Base-by-base conservation (phyloP, 2,113 vertebrate genomes). In the Atractosteus spatula region DNA sequence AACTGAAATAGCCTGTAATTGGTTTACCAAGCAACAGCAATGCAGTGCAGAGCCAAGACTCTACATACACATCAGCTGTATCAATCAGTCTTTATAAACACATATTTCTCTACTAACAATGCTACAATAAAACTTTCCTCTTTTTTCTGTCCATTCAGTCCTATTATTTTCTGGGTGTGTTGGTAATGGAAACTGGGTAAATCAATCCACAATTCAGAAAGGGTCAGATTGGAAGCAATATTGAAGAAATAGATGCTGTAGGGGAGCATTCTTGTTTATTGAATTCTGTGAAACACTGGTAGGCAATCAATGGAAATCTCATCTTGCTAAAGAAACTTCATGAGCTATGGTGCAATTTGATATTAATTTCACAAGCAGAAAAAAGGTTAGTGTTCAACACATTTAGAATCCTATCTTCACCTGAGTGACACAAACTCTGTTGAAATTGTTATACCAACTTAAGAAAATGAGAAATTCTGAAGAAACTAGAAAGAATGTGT, bases 121-220 rank as follows among this genome's bases (percentile, higher is more conserved):
- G n/a, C n/a, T 13, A n/a, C 56, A 59, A 59, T 59, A n/a, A 59
- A 12, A 59, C 3, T 12, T 59, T 29, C 29, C 29, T 29, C 29
- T 29, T 29, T 29, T 55, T 55, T 59, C n/a, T 59, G 12, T 59
- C n/a, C 47, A 51, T 51, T 51, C 47, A 51, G n/a, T 59, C 56
- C 3, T 13, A 12, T 59, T 14, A 12, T 13, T 13, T 8, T 13
- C 11, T 59, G 56, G 11, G 12, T n/a, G n/a, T 12, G 13, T 4
- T 59, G 56, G n/a, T 59, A 59, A 59, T 59, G n/a, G 56, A 59
- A 59, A 13, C 56, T 14, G 11, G 56, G 56, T 14, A 13, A 59
- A 59, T 59, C 56, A 59, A 59, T 59, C 56, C 11, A n/a, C n/a
- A 59, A 59, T 59, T 59, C 56, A 12, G 56, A 59, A 55, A 55